phyloP scores from a whole-genome alignment of 2,113 vertebrate species.

The Tupaia tana region DNA sequence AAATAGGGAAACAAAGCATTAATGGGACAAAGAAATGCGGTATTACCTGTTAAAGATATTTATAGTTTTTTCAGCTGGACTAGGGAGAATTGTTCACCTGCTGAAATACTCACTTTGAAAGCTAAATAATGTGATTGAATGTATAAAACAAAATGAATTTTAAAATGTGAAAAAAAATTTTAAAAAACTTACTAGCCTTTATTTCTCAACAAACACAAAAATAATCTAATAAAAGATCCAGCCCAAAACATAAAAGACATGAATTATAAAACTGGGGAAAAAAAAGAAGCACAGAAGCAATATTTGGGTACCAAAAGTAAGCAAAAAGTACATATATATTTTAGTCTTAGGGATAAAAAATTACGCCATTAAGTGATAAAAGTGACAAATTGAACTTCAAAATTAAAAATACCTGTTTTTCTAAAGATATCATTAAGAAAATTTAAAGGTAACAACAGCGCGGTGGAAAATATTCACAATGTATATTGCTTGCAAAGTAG shows the following conservation, averaged over 20 bases:
- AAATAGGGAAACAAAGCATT: too few relatives aligned
- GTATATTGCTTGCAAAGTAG: neutral
- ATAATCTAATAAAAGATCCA: neutral
- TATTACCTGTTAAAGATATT: neutral
- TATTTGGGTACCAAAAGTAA: neutral
- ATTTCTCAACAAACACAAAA: neutral
- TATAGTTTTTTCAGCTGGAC: neutral
- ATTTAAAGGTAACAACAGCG: neutral
- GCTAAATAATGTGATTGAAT: too few relatives aligned
- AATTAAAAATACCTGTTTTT: neutral
- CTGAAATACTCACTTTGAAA: too few relatives aligned
- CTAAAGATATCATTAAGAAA: neutral
- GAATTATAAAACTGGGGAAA: neutral
- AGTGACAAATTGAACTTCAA: neutral
- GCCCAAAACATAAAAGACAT: neutral
- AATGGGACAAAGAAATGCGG: too few relatives aligned
- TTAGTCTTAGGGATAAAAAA: neutral
- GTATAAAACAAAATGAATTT: neutral
- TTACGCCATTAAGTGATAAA: neutral
- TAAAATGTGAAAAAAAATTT: neutral
- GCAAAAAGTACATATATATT: neutral
- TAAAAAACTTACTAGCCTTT: neutral
- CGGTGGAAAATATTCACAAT: neutral
- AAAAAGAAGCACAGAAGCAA: neutral
- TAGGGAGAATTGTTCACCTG: too few relatives aligned